Evolutionary conservation across 1,140 invertebrate genomes (phyloP).

Genomic region (Bombus impatiens): DNA sequence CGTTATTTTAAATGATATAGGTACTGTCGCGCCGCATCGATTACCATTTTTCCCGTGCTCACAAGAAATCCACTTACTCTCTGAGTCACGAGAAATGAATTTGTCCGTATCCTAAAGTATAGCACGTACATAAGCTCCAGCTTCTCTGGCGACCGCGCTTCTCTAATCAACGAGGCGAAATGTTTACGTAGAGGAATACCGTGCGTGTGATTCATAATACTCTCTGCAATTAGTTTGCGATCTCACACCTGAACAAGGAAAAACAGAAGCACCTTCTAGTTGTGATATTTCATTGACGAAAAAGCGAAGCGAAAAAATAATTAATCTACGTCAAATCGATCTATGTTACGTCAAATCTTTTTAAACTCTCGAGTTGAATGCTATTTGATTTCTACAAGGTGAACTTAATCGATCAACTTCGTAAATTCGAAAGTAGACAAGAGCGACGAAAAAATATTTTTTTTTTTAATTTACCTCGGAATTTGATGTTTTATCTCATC

Average conservation of each 20-base stretch:
- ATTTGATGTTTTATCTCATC: too few species aligned
- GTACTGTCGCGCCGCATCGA: neutral
- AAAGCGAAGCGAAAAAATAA: neutral
- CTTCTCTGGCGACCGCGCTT: neutral
- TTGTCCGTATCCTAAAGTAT: neutral
- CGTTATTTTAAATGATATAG: neutral
- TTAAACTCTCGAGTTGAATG: too few species aligned
- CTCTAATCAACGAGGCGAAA: neutral
- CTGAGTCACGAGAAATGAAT: slow-evolving; percentile 24
- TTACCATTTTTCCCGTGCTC: neutral
- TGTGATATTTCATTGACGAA: neutral
- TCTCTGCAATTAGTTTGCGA: neutral
- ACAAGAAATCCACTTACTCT: neutral
- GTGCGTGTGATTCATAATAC: neutral
- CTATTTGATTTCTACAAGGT: too few species aligned
- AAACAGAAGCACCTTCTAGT: neutral
- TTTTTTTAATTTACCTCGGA: too few species aligned
- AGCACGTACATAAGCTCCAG: neutral
- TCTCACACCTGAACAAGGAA: neutral
- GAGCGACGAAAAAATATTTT: too few species aligned
- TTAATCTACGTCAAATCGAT: neutral
- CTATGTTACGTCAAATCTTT: neutral
- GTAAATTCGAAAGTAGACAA: too few species aligned
- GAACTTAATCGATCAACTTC: too few species aligned
- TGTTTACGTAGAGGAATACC: slow-evolving; percentile 17